These are phyloP conservation scores for Cyanoramphus novaezelandiae DNA, from an alignment of 2,113 vertebrate genomes.

Conservation along the genomic window DNA sequence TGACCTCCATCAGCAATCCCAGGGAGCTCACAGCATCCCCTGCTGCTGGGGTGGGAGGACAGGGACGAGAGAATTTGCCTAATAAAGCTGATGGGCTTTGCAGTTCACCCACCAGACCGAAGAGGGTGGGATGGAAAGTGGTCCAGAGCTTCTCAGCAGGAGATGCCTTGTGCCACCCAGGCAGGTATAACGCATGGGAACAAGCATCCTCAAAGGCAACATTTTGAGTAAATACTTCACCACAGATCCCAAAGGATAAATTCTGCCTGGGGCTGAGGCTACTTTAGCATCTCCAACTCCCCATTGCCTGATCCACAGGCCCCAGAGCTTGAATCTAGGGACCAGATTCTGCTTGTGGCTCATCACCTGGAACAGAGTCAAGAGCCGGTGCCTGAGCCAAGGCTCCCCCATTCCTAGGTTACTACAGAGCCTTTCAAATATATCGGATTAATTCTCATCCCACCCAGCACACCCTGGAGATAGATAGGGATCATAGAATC, in stretches of 20 bases:
- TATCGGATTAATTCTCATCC: neutral
- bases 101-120: rapidly evolving
- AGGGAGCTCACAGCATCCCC: rapidly evolving
- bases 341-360: neutral
- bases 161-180: neutral
- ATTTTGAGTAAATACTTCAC: neutral
- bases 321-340: neutral
- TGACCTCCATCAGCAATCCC: rapidly evolving
- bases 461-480: neutral
- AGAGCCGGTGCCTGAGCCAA: rapidly evolving
- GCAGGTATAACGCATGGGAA: rapidly evolving
- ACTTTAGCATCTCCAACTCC: neutral
- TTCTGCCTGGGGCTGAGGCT: neutral
- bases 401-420: neutral
- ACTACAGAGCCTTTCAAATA: neutral
- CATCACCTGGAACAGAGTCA: neutral
- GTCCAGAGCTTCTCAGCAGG: neutral
- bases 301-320: neutral
- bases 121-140: neutral
- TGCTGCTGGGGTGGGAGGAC: rapidly evolving
- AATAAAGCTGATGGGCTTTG: rapidly evolving
- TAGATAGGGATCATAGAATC: neutral
- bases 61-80: neutral
- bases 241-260: neutral
- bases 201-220: neutral